Evolutionary conservation across 2,888 invertebrate species (phyloP).

Genomic region (Tanypteryx hageni): DNA sequence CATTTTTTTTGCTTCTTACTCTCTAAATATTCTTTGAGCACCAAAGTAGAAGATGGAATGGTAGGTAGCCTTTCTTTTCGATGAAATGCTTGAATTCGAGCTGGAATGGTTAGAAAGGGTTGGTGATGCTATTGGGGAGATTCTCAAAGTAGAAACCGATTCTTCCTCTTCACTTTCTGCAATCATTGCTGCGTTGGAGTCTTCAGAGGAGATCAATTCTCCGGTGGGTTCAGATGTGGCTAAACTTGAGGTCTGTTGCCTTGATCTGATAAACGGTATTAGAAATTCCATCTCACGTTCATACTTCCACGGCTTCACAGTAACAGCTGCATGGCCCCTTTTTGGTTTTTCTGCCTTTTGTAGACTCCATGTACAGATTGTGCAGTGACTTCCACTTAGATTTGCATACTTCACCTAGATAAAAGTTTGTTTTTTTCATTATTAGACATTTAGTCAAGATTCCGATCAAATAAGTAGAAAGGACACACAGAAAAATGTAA

Average conservation of each 20-base stretch:
- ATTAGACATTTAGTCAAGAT: too few relatives aligned
- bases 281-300: background rate
- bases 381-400: too few relatives aligned
- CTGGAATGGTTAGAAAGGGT: background rate
- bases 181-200: background rate
- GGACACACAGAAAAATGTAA: too few relatives aligned
- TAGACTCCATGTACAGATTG: too few relatives aligned
- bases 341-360: background rate
- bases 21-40: too few relatives aligned
- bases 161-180: background rate
- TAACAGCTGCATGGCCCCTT: background rate
- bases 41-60: background rate
- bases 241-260: background rate
- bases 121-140: background rate
- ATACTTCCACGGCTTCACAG: conserved; percentile 5
- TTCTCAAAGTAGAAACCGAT: background rate
- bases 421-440: too few relatives aligned
- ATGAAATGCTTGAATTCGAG: background rate
- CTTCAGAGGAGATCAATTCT: background rate
- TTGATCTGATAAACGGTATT: background rate
- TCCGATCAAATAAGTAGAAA: too few relatives aligned
- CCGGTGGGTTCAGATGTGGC: background rate
- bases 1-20: too few relatives aligned
- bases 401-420: too few relatives aligned
- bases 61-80: background rate